These are phyloP conservation scores for Scalopus aquaticus DNA, from an alignment of 2,113 vertebrate genomes.

Conservation along the genomic window DNA sequence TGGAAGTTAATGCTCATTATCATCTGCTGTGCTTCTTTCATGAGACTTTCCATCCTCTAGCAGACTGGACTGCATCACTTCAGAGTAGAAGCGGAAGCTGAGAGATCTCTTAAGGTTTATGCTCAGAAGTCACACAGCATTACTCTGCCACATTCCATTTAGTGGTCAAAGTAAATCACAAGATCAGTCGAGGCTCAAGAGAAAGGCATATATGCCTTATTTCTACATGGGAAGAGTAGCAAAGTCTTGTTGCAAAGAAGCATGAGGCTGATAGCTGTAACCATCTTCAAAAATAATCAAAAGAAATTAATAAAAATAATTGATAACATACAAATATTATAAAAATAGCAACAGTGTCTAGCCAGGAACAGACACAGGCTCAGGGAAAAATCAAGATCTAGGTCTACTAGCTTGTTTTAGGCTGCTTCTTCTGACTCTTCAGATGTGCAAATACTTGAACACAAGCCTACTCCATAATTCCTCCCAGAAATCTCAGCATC, in stretches of 20 bases:
- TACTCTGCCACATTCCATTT: neutral
- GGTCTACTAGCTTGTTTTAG: neutral
- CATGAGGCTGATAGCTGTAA: neutral
- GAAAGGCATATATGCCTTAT: neutral
- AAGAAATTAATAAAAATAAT: too few relatives aligned
- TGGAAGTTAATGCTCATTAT: neutral
- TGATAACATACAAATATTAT: neutral
- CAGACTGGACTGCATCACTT: neutral
- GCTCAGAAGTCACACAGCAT: neutral
- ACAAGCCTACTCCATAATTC: neutral
- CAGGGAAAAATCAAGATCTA: neutral
- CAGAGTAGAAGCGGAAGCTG: neutral
- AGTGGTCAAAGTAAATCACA: neutral
- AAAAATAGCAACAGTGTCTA: neutral
- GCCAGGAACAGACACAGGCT: neutral
- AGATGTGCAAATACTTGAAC: neutral
- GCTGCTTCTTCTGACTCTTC: neutral
- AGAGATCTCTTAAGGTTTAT: neutral
- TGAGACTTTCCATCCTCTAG: neutral
- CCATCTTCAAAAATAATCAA: neutral
- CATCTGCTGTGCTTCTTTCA: neutral
- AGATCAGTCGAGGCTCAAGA: neutral
- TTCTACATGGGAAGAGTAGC: neutral
- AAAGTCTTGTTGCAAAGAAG: neutral
- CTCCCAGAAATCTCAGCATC: neutral